phyloP scores from a whole-genome alignment of 2,888 invertebrate genomes.

The Eilema caniola region DNA sequence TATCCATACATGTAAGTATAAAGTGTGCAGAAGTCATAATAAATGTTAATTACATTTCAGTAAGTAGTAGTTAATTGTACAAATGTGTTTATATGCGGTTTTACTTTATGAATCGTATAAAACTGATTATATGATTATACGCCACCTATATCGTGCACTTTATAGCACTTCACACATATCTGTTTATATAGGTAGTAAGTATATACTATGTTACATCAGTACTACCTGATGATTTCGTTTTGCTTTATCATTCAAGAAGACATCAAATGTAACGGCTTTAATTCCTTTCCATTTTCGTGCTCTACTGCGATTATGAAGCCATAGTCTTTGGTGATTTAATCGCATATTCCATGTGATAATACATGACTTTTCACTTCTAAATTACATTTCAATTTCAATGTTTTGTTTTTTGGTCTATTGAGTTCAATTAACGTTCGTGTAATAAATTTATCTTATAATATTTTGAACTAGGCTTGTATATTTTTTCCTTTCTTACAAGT shows the following conservation, averaged over 20 bases:
- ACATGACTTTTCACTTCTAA: too few species aligned
- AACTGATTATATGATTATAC: not conserved
- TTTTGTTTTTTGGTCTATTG: too few species aligned
- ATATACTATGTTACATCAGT: not conserved
- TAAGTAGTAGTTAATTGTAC: not conserved
- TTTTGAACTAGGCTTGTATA: too few species aligned
- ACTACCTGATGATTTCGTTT: conserved; percentile 31
- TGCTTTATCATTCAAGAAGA: not conserved
- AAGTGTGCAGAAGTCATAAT: conserved; percentile 3
- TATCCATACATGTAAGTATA: not conserved
- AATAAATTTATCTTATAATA: too few species aligned
- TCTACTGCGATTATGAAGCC: not conserved
- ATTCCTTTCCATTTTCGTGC: not conserved
- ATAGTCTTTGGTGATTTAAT: not conserved
- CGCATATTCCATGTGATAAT: not conserved
- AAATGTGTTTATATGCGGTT: not conserved
- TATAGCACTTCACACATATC: not conserved
- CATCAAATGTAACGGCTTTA: not conserved
- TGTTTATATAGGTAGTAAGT: not conserved
- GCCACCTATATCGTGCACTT: not conserved
- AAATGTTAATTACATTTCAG: conserved; percentile 5
- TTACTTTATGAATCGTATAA: conserved; percentile 6
- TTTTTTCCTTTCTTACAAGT: too few species aligned
- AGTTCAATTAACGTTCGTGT: not conserved
- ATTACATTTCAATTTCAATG: not conserved